These are phyloP conservation scores for Tenebrio molitor DNA, from an alignment of 1,140 invertebrate genomes.

Conservation along the genomic window DNA sequence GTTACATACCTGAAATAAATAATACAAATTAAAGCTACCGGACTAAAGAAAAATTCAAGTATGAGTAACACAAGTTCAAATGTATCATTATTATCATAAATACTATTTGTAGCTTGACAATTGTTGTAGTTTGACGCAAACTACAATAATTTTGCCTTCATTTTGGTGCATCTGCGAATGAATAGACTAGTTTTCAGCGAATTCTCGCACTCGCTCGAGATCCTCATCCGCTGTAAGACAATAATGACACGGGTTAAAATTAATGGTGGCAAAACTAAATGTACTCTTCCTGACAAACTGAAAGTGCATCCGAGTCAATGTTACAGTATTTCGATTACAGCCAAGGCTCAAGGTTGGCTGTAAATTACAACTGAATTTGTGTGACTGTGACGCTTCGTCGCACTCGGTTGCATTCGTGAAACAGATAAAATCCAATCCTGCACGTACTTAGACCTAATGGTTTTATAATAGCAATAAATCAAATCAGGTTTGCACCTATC, in stretches of 20 bases:
- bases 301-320: slow-evolving; percentile 36
- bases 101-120: too few relatives aligned
- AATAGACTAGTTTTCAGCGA: background rate
- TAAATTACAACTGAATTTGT: slow-evolving; percentile 49
- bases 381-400: slow-evolving; percentile 47
- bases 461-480: slow-evolving; percentile 43
- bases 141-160: too few relatives aligned
- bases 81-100: too few relatives aligned
- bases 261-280: slow-evolving; percentile 17
- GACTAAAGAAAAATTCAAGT: too few relatives aligned
- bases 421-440: slow-evolving; percentile 47
- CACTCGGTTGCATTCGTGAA: slow-evolving; percentile 43
- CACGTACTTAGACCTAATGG: slow-evolving; percentile 33
- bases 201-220: background rate
- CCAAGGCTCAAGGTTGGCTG: slow-evolving; percentile 43
- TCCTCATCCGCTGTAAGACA: background rate
- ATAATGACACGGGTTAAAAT: slow-evolving; percentile 1
- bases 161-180: too few relatives aligned
- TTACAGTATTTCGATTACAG: slow-evolving; percentile 47
- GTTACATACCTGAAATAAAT: too few relatives aligned
- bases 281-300: slow-evolving; percentile 29
- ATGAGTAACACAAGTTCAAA: too few relatives aligned
- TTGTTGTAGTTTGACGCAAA: too few relatives aligned
- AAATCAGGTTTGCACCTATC: slow-evolving; percentile 15
- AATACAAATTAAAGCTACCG: too few relatives aligned